A percentile compares a stretch with the other conserved stretches of the same genome.
Conservation (phyloP, 2,888 invertebrate genomes). For the Ceratothoa steindachneri region DNA sequence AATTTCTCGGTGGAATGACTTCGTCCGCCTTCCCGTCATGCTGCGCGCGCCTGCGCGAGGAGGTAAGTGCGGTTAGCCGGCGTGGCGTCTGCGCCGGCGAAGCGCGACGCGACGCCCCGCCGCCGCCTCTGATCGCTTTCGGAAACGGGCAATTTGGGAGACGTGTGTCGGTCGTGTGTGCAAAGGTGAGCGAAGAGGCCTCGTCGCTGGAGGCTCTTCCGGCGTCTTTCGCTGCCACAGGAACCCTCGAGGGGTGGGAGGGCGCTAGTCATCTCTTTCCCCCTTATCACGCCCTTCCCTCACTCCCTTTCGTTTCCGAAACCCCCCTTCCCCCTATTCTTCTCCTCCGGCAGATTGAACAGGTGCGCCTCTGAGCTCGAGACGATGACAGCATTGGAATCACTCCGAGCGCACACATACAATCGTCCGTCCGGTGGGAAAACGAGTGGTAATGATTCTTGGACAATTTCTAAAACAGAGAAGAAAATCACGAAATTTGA, state of each 20-base stretch:
- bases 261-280: neutral
- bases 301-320: no score
- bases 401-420: no score
- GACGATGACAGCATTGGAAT: neutral
- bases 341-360: neutral
- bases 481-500: no score
- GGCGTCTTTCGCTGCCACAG: neutral
- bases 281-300: neutral
- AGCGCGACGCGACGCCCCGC: neutral
- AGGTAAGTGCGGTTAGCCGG: no score
- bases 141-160: conserved; percentile 7
- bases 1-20: no score
- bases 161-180: conserved; percentile 15
- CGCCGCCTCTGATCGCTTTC: neutral
- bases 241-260: neutral
- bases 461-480: no score
- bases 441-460: no score
- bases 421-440: no score
- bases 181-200: conserved; percentile 4
- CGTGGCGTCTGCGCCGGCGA: no score
- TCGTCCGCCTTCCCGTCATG: no score
- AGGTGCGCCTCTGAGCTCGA: neutral
- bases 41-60: no score
- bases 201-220: neutral
- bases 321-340: no score